Evolutionary conservation across 2,113 vertebrate species (phyloP).

Genomic region (Cettia cetti): DNA sequence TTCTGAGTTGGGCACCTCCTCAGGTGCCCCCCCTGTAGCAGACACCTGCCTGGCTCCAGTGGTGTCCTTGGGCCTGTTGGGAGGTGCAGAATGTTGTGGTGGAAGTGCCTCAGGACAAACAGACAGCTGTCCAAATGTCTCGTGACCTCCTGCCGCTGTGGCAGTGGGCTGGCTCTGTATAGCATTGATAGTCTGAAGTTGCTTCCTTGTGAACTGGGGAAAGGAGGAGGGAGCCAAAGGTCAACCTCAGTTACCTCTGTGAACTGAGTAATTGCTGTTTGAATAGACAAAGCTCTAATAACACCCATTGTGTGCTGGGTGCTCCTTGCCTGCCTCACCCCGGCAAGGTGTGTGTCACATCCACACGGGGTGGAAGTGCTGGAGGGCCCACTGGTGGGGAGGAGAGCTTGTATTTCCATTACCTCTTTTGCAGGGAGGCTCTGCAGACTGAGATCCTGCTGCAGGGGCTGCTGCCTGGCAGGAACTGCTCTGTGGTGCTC

Average conservation of each 20-base stretch:
- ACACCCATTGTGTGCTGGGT: neutral
- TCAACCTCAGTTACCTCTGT: neutral
- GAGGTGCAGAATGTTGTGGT: neutral
- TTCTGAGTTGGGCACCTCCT: neutral
- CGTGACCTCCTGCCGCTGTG: neutral
- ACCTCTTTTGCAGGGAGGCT: neutral
- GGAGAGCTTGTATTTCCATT: neutral
- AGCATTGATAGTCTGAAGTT: neutral
- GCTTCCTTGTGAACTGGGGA: neutral
- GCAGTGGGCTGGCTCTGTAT: neutral
- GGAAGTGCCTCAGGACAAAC: neutral
- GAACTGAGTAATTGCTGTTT: neutral
- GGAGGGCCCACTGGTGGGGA: neutral
- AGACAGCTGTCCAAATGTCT: neutral
- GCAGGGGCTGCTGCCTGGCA: neutral
- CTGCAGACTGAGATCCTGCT: neutral
- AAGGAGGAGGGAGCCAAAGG: neutral
- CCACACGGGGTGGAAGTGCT: neutral
- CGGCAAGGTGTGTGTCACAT: neutral
- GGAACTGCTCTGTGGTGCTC: neutral
- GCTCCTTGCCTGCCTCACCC: neutral
- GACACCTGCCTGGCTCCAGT: neutral
- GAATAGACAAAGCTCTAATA: neutral
- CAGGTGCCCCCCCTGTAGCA: neutral
- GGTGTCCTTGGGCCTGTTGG: neutral